A percentile compares a stretch with the other conserved stretches of the same genome.
These are phyloP conservation scores for Poecilia wingei DNA, from an alignment of 2,797 vertebrate species.

Conservation along the genomic window DNA sequence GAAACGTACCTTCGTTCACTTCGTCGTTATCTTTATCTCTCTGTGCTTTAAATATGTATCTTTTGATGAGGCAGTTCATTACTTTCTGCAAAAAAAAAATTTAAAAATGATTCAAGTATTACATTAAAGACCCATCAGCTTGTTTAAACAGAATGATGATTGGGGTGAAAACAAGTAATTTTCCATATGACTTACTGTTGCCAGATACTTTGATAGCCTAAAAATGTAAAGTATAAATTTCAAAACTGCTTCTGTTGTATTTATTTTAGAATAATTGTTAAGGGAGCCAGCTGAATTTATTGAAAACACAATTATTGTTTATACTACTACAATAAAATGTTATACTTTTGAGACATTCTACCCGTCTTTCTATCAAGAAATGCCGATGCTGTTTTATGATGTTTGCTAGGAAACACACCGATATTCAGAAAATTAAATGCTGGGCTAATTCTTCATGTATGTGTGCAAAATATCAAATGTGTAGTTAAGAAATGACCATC, in stretches of 20 bases:
- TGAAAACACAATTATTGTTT: background rate
- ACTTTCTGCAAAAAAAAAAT: constrained; percentile 84
- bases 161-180: background rate
- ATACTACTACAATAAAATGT: background rate
- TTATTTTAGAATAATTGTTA: no score
- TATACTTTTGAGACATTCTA: background rate
- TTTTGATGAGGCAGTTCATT: constrained; percentile 91
- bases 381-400: background rate
- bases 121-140: background rate
- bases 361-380: background rate
- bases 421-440: background rate
- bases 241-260: no score
- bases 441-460: background rate
- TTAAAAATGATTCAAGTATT: background rate
- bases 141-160: background rate
- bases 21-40: constrained; percentile 90
- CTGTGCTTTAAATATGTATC: constrained; percentile 80
- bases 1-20: constrained; percentile 91
- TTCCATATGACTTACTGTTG: no score
- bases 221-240: no score
- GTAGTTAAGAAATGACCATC: background rate
- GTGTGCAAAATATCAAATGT: background rate
- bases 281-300: background rate
- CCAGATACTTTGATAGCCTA: no score
- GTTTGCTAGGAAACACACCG: background rate